These are phyloP conservation scores for Diorhabda sublineata DNA, from an alignment of 1,140 invertebrate genomes.

Conservation along the genomic window DNA sequence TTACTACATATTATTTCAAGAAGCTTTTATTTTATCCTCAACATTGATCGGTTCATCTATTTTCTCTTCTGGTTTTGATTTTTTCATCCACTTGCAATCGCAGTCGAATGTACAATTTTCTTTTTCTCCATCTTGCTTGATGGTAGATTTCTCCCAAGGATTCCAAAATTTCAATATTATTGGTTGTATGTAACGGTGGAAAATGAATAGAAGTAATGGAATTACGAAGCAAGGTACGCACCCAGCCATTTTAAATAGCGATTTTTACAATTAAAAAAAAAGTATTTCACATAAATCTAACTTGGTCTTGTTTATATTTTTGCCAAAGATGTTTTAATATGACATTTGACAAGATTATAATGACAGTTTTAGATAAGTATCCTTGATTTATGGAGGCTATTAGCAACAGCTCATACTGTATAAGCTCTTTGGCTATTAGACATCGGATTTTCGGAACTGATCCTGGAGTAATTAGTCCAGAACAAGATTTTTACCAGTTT, in stretches of 20 bases:
- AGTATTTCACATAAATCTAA: too few species aligned
- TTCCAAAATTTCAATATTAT: constrained; percentile 71
- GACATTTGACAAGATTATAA: too few species aligned
- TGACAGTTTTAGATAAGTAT: too few species aligned
- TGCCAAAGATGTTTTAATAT: too few species aligned
- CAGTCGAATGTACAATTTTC: constrained; percentile 26
- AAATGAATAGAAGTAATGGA: constrained; percentile 67
- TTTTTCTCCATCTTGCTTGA: constrained; percentile 26
- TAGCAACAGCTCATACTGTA: too few species aligned
- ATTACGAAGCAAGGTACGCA: constrained; percentile 75
- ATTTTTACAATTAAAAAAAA: too few species aligned
- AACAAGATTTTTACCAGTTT: too few species aligned
- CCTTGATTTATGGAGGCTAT: too few species aligned
- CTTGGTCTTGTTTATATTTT: too few species aligned
- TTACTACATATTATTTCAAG: neutral
- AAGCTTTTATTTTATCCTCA: constrained; percentile 11
- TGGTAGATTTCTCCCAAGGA: constrained; percentile 55
- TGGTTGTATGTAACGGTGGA: constrained; percentile 73
- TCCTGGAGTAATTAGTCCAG: too few species aligned
- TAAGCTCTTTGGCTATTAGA: too few species aligned
- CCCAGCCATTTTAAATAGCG: constrained; percentile 55
- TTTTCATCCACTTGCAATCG: constrained; percentile 31
- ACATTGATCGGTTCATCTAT: neutral
- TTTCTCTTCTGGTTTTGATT: constrained; percentile 17
- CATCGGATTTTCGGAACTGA: too few species aligned